Evolutionary conservation across 2,888 invertebrate species (phyloP).

Genomic region (Agriopis aurantiaria): DNA sequence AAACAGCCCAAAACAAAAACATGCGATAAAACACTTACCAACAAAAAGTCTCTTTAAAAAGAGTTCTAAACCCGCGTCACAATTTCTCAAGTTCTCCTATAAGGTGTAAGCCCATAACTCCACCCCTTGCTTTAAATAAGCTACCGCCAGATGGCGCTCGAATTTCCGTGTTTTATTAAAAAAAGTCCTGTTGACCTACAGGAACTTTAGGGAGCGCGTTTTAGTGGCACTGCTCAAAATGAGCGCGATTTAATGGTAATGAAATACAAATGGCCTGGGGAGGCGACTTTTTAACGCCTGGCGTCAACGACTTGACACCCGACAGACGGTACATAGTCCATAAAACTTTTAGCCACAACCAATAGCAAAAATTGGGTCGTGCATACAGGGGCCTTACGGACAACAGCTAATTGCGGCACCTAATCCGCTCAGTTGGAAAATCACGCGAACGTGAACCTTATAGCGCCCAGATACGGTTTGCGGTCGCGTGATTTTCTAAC

Average conservation of each 20-base stretch:
- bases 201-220: constrained; percentile 48
- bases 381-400: too few relatives aligned
- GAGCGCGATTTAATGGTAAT: constrained; percentile 44
- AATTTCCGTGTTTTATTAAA: constrained; percentile 71
- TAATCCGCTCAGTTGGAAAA: too few relatives aligned
- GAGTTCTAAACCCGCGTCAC: constrained; percentile 46
- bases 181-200: constrained; percentile 58
- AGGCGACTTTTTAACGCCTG: constrained; percentile 17
- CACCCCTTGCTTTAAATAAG: constrained; percentile 52
- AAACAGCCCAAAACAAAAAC: constrained; percentile 7
- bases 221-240: constrained; percentile 41
- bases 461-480: too few relatives aligned
- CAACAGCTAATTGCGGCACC: too few relatives aligned
- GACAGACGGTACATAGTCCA: too few relatives aligned
- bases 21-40: constrained; percentile 14
- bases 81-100: constrained; percentile 59
- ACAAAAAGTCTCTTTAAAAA: constrained; percentile 34
- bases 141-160: constrained; percentile 64
- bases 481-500: too few relatives aligned
- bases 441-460: too few relatives aligned
- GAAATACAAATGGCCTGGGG: constrained; percentile 37
- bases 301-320: neutral
- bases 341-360: too few relatives aligned
- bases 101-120: constrained; percentile 58
- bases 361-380: too few relatives aligned